Base-by-base conservation (phyloP, 2,888 invertebrate genomes). In the Actias luna region DNA sequence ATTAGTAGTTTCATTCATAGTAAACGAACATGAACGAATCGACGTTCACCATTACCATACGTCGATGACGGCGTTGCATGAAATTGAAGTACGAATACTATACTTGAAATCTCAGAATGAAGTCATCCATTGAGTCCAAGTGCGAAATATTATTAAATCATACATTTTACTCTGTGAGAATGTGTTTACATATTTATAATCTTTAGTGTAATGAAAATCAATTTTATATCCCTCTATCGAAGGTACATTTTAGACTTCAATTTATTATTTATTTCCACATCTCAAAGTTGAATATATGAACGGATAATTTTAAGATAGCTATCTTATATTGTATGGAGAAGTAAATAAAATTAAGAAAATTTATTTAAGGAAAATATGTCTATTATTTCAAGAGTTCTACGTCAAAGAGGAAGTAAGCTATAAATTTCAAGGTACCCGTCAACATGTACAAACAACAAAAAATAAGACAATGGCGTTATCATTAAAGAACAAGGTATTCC, bases 1-100 rank as follows among this genome's bases (percentile, higher is more conserved):
- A 29, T 5, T 55, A 16, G 29, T 55, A n/a, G 69, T 73, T 70
- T 64, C 78, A 79, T 83, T 81, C 80, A 84, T 82, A 78, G 79
- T 79, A 76, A 73, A 84, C 75, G 74, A 75, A 72, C 63, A 70
- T 76, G 73, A 80, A 78, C 70, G 71, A 59, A 66, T 62, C 61
- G 65, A 67, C 1, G 69, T 72, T 79, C 77, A 77, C 76, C 75
- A 72, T 65, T 68, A 71, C 75, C 71, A 72, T 72, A 73, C 70
- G 59, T 57, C 52, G 59, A 55, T 31, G 31, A 73, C 70, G 59
- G 57, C 52, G 59, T 39, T 31, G 31, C 31, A 16, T 58, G 58
- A 62, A 58, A 18, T 33, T 29, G 39, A 57, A 62, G 27, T 39
- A 58, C 29, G 31, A 59, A 62, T 58, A 65, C 67, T 67, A 69